phyloP scores from a whole-genome alignment of 1,140 invertebrate species.

The Lordiphosa collinella region DNA sequence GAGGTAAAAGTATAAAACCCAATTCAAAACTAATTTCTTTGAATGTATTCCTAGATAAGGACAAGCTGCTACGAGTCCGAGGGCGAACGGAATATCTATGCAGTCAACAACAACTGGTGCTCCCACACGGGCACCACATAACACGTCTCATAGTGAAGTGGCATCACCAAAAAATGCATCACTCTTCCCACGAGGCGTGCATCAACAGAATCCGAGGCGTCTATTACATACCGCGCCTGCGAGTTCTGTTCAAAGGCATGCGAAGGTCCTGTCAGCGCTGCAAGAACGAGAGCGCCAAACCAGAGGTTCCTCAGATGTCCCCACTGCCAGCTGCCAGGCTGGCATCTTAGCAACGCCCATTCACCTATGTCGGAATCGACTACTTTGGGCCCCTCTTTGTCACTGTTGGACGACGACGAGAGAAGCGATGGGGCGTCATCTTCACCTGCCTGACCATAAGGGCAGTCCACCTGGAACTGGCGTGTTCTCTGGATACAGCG shows the following conservation, averaged over 20 bases:
- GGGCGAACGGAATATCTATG: too few relatives aligned
- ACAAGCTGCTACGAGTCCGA: too few relatives aligned
- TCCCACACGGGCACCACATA: not conserved
- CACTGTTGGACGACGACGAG: not conserved
- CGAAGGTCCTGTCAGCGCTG: conserved; percentile 7
- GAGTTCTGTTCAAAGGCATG: conserved; percentile 5
- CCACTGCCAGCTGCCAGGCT: not conserved
- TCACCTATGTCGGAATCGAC: conserved; percentile 18
- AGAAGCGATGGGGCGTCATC: not conserved
- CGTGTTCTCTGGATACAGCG: too few relatives aligned
- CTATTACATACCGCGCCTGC: conserved; percentile 6
- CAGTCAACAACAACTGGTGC: not conserved
- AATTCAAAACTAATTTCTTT: not conserved
- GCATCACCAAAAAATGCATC: conserved; percentile 9
- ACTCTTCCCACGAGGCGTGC: conserved; percentile 7
- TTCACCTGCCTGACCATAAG: too few relatives aligned
- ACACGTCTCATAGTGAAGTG: not conserved
- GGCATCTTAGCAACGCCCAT: not conserved
- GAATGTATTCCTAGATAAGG: not conserved
- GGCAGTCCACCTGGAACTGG: too few relatives aligned
- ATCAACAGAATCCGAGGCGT: conserved; percentile 7
- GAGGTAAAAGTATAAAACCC: not conserved
- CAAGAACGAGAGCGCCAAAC: conserved; percentile 11
- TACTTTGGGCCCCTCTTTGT: not conserved
- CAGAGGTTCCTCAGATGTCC: conserved; percentile 10